Base-by-base conservation (phyloP, 2,797 vertebrate genomes). In the Chrysolophus pictus region DNA sequence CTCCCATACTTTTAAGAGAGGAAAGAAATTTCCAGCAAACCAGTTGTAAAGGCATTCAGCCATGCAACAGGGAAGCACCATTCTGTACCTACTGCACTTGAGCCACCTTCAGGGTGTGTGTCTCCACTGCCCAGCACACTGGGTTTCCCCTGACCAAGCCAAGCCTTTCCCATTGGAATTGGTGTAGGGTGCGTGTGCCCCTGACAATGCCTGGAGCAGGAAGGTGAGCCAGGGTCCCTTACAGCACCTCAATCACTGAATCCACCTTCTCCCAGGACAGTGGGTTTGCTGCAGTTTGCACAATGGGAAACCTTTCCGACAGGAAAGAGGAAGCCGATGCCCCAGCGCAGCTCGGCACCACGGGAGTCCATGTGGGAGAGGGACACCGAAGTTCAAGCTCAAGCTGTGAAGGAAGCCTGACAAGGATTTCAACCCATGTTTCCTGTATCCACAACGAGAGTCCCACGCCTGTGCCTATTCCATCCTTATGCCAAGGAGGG, bases 391-490 rank as follows among this genome's bases (percentile, higher is more conserved):
- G 93, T 84, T 94, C 90, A 94, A 90, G 83, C 93, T 93, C 91
- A 92, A 92, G 85, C 94, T 96, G 90, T 88, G 94, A 96, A 96
- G 96, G 85, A 96, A 96, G 73, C 93, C 85, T 92, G 76, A 91
- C 87, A 90, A 91, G 73, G 73, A 93, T 73, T 22, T 70, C 51
- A 90, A 79, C 69, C 91, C 63, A 63, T 63, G 12, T 93, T 96
- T 96, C 95, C 94, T 94, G 93, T 73, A 90, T 23, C 51, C 33
- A 92, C 87, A 76, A 35, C 81, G 91, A 80, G 23, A 44, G 73
- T 92, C 73, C 24, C 35, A 63, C 26, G 83, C 76, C 67, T 67
- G 8, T 63, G 67, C 77, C 91, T 88, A 73, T 86, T 92, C 81
- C 83, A 73, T 53, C 63, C 39, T n/a, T 31, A 14, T 21, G 19